Percentiles rank a stretch among this genome's conserved stretches.
These are phyloP conservation scores for Marmota flaviventris DNA, from an alignment of 2,113 vertebrate genomes.

Conservation along the genomic window DNA sequence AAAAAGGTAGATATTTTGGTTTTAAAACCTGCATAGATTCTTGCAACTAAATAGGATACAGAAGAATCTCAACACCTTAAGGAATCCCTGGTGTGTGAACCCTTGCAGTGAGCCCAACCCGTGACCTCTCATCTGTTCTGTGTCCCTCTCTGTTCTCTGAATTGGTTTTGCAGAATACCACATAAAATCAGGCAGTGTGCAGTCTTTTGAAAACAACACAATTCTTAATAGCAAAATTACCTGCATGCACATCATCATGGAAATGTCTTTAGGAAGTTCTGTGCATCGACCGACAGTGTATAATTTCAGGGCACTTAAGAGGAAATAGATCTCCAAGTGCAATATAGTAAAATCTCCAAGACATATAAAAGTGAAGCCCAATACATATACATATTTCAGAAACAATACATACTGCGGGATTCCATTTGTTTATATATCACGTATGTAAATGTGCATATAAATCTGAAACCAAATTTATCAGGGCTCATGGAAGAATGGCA, in stretches of 20 bases:
- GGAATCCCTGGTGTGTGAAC: background rate
- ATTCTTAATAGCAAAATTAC: conserved; percentile 14
- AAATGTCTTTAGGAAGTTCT: background rate
- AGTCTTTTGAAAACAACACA: background rate
- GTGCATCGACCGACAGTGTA: too few species aligned
- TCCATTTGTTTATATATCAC: background rate
- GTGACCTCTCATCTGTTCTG: background rate
- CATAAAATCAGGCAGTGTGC: background rate
- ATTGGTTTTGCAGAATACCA: background rate
- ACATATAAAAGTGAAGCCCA: background rate
- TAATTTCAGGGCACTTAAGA: background rate
- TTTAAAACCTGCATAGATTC: conserved; percentile 3
- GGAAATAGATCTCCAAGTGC: background rate
- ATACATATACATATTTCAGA: background rate
- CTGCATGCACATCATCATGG: background rate
- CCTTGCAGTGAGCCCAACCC: background rate
- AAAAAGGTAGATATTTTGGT: background rate
- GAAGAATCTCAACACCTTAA: conserved; percentile 8
- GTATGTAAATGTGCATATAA: background rate
- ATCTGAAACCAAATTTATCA: background rate
- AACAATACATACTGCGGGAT: background rate
- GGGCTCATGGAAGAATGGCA: background rate
- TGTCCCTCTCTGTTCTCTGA: background rate
- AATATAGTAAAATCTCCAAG: background rate
- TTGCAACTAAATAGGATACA: background rate